Percentiles rank a stretch among this genome's conserved stretches.
These are phyloP conservation scores for Papilio machaon DNA, from an alignment of 1,140 invertebrate species.

Conservation along the genomic window DNA sequence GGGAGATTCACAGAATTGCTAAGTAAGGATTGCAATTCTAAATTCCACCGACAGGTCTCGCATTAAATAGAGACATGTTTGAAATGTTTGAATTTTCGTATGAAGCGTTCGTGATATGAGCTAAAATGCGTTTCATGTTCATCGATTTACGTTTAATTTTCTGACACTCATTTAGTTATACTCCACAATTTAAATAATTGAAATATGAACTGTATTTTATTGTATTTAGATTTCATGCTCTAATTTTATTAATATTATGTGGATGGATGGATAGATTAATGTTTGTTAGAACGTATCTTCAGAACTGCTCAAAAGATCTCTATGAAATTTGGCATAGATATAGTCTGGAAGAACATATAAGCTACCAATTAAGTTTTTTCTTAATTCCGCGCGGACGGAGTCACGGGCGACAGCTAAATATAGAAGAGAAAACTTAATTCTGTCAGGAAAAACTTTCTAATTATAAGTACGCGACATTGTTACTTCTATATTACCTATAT, in stretches of 20 bases:
- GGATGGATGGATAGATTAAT: no score
- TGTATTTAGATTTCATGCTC: background rate
- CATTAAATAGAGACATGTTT: slow-evolving; percentile 56
- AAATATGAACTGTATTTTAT: background rate
- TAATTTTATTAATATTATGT: no score
- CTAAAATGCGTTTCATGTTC: slow-evolving; percentile 33
- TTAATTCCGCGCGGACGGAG: no score
- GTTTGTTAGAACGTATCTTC: no score
- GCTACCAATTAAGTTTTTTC: no score
- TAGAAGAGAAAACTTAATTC: no score
- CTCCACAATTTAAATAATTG: background rate
- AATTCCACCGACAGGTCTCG: slow-evolving; percentile 51
- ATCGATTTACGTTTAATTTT: background rate
- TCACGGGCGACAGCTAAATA: no score
- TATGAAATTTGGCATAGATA: background rate
- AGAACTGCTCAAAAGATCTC: no score
- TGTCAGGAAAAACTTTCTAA: no score
- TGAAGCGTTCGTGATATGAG: slow-evolving; percentile 13
- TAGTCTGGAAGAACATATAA: no score
- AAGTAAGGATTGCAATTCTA: slow-evolving; percentile 49
- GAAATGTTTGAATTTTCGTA: slow-evolving; percentile 54
- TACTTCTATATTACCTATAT: no score
- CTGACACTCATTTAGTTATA: background rate
- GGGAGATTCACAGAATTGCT: slow-evolving; percentile 43
- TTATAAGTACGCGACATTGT: no score